phyloP scores from a whole-genome alignment of 2,888 invertebrate species.

The Palloptera scutellata region DNA sequence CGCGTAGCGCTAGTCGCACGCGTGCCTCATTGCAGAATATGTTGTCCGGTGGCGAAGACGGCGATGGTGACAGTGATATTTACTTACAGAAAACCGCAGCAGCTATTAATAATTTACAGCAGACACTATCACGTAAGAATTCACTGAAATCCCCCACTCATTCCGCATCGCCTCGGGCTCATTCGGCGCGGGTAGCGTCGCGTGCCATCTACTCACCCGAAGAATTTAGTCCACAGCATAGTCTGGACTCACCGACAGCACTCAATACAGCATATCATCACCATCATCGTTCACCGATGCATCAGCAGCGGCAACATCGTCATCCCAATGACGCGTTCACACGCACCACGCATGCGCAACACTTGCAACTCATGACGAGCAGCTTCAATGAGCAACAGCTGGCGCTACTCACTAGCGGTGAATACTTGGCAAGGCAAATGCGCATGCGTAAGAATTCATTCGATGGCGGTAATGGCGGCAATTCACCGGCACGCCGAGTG shows the following conservation, averaged over 20 bases:
- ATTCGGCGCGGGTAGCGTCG: constrained; percentile 41
- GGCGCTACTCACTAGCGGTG: constrained; percentile 57
- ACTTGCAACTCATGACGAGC: constrained; percentile 58
- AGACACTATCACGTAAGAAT: constrained; percentile 60
- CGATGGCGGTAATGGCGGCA: constrained; percentile 52
- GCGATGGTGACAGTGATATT: constrained; percentile 58
- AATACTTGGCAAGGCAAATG: constrained; percentile 56
- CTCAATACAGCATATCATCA: constrained; percentile 16
- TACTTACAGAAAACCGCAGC: constrained; percentile 68
- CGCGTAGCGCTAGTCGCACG: constrained; percentile 64
- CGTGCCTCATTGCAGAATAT: constrained; percentile 55
- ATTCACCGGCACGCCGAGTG: constrained; percentile 37
- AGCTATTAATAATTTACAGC: constrained; percentile 58
- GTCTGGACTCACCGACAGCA: constrained; percentile 46
- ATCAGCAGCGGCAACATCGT: constrained; percentile 47
- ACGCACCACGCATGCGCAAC: constrained; percentile 31
- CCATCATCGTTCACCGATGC: constrained; percentile 48
- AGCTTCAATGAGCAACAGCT: constrained; percentile 63
- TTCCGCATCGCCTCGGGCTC: constrained; percentile 45
- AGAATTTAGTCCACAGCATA: constrained; percentile 60
- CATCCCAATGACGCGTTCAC: constrained; percentile 37
- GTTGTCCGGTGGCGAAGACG: constrained; percentile 40
- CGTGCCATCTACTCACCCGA: constrained; percentile 51
- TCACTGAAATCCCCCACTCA: constrained; percentile 60
- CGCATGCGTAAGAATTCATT: constrained; percentile 63